phyloP scores from a whole-genome alignment of 92 coral and sea anemone species.

The Ricordea florida region DNA sequence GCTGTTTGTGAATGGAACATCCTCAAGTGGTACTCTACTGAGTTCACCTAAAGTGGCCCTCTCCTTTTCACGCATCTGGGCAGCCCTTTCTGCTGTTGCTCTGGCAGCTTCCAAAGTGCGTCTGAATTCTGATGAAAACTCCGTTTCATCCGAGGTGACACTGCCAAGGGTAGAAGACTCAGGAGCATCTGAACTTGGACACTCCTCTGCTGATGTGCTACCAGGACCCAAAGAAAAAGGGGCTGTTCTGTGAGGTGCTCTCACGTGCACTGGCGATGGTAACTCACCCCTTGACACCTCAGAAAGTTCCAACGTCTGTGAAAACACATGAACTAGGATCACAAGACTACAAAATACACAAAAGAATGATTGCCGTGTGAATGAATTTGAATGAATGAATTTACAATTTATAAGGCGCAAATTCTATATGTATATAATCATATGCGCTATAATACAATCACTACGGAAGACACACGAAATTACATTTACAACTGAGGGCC shows the following conservation, averaged over 20 bases:
- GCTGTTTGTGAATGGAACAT: not conserved
- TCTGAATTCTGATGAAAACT: constrained; percentile 28
- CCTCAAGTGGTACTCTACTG: not conserved
- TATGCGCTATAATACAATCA: no score
- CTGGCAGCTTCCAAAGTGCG: constrained; percentile 17
- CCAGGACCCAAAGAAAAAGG: not conserved
- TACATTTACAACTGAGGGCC: no score
- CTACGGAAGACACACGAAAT: no score
- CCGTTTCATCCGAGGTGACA: constrained; percentile 40
- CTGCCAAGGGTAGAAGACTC: constrained; percentile 36
- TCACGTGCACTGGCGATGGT: not conserved
- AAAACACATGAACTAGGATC: not conserved
- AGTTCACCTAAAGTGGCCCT: constrained; percentile 2
- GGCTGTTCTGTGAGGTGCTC: not conserved
- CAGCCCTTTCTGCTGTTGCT: constrained; percentile 19
- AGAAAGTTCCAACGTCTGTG: not conserved
- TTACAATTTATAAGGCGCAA: no score
- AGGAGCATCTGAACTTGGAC: constrained; percentile 11
- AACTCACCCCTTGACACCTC: not conserved
- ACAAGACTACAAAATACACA: not conserved
- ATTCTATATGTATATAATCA: no score
- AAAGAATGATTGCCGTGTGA: no score
- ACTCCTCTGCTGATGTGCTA: not conserved
- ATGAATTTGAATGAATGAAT: no score
- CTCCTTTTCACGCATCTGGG: constrained; percentile 7